Percentiles rank a stretch among this genome's conserved stretches.
Conservation (phyloP, 2,113 vertebrate genomes). For the Microcebus murinus region DNA sequence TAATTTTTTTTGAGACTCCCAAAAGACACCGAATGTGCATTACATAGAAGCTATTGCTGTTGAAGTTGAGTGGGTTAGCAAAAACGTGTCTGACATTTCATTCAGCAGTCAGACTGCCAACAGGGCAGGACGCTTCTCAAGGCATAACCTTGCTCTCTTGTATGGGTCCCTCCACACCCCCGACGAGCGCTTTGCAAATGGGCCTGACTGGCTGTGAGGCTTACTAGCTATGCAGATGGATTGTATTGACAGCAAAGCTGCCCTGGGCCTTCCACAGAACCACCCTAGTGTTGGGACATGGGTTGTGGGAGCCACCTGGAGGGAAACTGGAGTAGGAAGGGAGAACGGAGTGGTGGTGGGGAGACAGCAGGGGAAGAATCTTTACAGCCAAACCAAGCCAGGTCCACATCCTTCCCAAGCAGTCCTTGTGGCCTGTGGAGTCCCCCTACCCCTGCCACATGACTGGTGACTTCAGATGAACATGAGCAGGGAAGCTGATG, state of each 20-base stretch:
- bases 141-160: accelerated
- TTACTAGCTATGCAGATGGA: not conserved
- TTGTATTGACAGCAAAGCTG: not conserved
- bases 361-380: not conserved
- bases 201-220: too few relatives aligned
- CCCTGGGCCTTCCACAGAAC: not conserved
- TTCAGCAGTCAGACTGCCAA: not conserved
- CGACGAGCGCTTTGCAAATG: accelerated
- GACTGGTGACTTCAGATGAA: not conserved
- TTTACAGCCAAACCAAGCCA: not conserved
- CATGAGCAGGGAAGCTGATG: not conserved
- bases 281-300: not conserved
- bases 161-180: accelerated
- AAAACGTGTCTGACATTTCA: not conserved
- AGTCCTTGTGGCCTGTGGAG: accelerated
- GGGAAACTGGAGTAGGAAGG: not conserved
- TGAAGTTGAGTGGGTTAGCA: not conserved
- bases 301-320: accelerated
- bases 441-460: not conserved
- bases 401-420: not conserved
- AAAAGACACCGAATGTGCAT: not conserved
- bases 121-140: not conserved
- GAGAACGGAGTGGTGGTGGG: not conserved
- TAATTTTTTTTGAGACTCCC: not conserved
- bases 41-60: not conserved